A percentile compares a stretch with the other conserved stretches of the same genome.
These are phyloP conservation scores for Nymphicus hollandicus DNA, from an alignment of 2,113 vertebrate genomes.

Conservation along the genomic window DNA sequence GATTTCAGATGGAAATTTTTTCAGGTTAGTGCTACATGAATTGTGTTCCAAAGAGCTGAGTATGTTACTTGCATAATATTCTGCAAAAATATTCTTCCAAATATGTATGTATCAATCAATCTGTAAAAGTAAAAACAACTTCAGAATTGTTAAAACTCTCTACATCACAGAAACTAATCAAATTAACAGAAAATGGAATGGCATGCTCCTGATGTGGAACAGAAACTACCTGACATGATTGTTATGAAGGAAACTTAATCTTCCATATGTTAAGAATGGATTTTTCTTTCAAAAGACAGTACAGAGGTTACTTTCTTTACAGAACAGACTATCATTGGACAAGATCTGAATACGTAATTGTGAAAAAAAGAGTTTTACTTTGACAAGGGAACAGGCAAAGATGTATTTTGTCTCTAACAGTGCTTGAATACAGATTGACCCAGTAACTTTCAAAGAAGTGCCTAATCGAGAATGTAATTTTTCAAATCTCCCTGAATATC, in stretches of 20 bases:
- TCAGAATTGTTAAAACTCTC: background rate
- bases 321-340: background rate
- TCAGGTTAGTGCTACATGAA: background rate
- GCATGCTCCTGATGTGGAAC: background rate
- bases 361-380: background rate
- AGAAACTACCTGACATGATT: background rate
- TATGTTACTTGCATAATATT: background rate
- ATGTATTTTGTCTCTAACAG: background rate
- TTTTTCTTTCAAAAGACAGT: background rate
- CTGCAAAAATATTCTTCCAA: conserved; percentile 21
- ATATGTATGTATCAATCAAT: background rate
- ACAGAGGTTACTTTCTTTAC: background rate
- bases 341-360: background rate
- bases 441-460: background rate
- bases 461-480: background rate
- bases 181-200: background rate
- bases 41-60: background rate
- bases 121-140: conserved; percentile 2
- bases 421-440: background rate
- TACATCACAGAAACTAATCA: background rate
- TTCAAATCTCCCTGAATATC: background rate
- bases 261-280: background rate
- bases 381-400: background rate
- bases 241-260: background rate
- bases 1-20: background rate